phyloP scores from a whole-genome alignment of 2,797 vertebrate genomes.

The Falco cherrug region DNA sequence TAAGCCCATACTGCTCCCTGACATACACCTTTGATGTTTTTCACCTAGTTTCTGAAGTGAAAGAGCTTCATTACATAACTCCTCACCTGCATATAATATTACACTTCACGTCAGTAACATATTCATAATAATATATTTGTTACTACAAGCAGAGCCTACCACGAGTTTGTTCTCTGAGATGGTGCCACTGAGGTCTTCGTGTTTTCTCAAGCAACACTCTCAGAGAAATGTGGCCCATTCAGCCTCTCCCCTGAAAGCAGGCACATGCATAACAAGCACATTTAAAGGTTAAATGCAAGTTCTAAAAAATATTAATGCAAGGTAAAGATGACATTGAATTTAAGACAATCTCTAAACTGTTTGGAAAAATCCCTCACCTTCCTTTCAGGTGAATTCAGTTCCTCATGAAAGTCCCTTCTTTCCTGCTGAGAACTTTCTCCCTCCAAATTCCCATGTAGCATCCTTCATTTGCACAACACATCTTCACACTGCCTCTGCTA shows the following conservation, averaged over 20 bases:
- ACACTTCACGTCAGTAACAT: background rate
- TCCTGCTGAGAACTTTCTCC: background rate
- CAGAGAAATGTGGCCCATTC: background rate
- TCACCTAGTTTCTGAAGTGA: background rate
- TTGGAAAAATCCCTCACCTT: background rate
- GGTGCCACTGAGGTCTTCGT: background rate
- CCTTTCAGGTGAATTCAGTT: background rate
- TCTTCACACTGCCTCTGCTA: background rate
- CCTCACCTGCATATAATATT: background rate
- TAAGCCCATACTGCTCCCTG: background rate
- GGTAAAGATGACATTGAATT: background rate
- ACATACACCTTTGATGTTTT: background rate
- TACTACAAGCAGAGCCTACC: background rate
- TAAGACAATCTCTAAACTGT: background rate
- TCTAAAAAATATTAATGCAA: background rate
- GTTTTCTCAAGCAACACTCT: background rate
- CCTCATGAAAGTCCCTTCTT: background rate
- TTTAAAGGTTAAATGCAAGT: background rate
- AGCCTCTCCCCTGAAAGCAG: background rate
- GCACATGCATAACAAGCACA: background rate
- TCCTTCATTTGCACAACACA: background rate
- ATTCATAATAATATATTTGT: background rate
- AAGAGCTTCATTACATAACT: background rate
- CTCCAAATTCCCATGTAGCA: background rate
- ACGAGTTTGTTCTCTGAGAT: background rate